These are phyloP conservation scores for Paragorgia papillata DNA, from an alignment of 92 coral and sea anemone genomes.

Conservation along the genomic window DNA sequence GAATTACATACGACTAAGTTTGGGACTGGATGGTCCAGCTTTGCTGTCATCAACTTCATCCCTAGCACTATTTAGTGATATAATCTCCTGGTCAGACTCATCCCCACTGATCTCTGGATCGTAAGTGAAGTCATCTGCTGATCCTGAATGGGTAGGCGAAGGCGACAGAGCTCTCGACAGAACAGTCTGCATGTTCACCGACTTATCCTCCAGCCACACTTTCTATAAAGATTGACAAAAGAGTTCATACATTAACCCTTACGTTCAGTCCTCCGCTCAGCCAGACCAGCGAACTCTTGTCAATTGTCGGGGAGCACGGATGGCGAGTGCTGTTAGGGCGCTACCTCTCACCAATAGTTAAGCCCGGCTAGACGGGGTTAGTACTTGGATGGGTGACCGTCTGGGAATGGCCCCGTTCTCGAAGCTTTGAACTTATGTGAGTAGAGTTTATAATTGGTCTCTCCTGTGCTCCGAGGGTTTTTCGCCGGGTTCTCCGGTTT, in stretches of 20 bases:
- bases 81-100: slow-evolving; percentile 53
- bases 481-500: no score
- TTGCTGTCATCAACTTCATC: background rate
- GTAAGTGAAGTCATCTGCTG: slow-evolving; percentile 65
- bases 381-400: no score
- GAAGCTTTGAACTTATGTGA: no score
- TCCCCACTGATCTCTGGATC: slow-evolving; percentile 89
- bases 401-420: no score
- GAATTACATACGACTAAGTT: background rate
- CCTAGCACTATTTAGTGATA: background rate
- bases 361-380: no score
- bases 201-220: slow-evolving; percentile 60
- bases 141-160: slow-evolving; percentile 60
- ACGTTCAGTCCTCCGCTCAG: no score
- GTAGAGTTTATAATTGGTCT: no score
- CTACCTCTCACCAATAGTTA: no score
- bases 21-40: slow-evolving; percentile 1
- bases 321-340: no score
- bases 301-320: no score
- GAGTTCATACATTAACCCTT: background rate
- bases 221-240: slow-evolving; percentile 8
- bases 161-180: slow-evolving; percentile 53
- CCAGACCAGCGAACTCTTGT: no score
- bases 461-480: no score
- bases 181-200: slow-evolving; percentile 53